phyloP scores from a whole-genome alignment of 2,113 vertebrate species.

The Macrotis lagotis region DNA sequence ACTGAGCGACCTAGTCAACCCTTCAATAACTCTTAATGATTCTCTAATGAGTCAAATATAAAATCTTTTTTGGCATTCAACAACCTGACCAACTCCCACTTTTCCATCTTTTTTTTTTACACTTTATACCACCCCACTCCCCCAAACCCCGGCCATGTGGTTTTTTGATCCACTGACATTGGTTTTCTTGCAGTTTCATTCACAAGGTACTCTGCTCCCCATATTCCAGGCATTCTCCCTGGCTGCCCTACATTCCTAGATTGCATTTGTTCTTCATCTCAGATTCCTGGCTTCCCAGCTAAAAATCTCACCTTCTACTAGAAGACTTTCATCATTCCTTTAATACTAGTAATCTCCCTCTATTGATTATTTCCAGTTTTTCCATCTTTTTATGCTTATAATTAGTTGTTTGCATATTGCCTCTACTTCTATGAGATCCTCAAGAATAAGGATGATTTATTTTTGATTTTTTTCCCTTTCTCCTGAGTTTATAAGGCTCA shows the following conservation, averaged over 20 bases:
- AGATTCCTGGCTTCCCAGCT: neutral
- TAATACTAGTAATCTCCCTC: neutral
- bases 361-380: neutral
- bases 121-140: neutral
- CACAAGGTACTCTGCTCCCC: neutral
- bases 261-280: neutral
- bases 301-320: neutral
- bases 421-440: neutral
- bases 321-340: neutral
- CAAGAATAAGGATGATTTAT: neutral
- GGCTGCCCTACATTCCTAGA: too few relatives aligned
- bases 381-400: neutral
- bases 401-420: neutral
- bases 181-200: too few relatives aligned
- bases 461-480: neutral
- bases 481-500: neutral
- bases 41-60: neutral
- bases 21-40: too few relatives aligned
- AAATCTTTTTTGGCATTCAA: neutral
- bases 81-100: neutral
- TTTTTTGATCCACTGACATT: neutral
- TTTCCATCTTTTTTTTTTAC: neutral
- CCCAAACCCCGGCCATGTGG: too few relatives aligned
- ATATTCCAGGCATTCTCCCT: neutral
- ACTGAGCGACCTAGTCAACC: too few relatives aligned